Evolutionary conservation across 2,797 vertebrate species (phyloP).

Genomic region (Natrix natrix): DNA sequence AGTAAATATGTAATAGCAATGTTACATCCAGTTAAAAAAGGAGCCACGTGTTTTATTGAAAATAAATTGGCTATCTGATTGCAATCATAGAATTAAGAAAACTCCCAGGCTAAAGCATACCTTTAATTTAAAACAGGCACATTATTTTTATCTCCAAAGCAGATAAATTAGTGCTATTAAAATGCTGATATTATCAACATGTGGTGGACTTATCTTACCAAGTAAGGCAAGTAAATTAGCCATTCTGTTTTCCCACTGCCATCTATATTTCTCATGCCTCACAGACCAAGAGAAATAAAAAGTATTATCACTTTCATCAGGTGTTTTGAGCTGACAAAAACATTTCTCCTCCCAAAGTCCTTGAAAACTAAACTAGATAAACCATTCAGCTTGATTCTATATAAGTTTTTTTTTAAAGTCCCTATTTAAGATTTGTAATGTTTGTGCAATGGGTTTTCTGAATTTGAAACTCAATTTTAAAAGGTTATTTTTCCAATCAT

Average conservation of each 20-base stretch:
- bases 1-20: neutral
- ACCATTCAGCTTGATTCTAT: constrained; percentile 21
- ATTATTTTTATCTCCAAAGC: constrained; percentile 47
- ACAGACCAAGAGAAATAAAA: constrained; percentile 43
- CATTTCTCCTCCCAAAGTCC: neutral
- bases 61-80: constrained; percentile 6
- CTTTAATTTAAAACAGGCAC: constrained; percentile 43
- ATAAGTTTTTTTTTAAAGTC: neutral
- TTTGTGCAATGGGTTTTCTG: neutral
- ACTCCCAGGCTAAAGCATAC: constrained; percentile 32
- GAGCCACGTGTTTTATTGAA: constrained; percentile 20
- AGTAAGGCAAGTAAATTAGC: constrained; percentile 43
- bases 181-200: constrained; percentile 54
- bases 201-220: constrained; percentile 37
- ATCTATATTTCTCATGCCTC: constrained; percentile 46
- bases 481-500: neutral
- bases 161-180: constrained; percentile 57
- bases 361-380: constrained; percentile 18
- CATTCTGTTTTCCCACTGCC: neutral
- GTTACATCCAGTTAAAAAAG: constrained; percentile 14
- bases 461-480: neutral
- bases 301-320: neutral
- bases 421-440: neutral
- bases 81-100: constrained; percentile 40
- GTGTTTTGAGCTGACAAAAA: neutral